phyloP scores from a whole-genome alignment of 2,888 invertebrate genomes.

The Unio pictorum region DNA sequence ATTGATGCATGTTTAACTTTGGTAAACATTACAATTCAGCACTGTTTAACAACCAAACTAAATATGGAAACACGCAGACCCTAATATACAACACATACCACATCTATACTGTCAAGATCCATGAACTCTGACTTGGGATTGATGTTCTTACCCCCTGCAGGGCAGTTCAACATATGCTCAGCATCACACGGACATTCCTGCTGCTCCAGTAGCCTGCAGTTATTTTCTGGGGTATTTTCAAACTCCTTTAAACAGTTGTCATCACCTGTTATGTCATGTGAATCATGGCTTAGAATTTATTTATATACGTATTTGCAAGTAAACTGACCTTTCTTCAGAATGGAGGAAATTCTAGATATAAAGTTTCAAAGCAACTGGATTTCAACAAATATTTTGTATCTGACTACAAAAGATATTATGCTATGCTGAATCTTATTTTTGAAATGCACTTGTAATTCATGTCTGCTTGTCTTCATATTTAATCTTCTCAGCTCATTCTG shows the following conservation, averaged over 20 bases:
- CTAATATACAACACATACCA: slow-evolving; percentile 14
- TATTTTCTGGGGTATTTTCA: slow-evolving; percentile 95
- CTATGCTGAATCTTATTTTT: no score
- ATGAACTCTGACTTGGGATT: slow-evolving; percentile 47
- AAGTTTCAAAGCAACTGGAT: no score
- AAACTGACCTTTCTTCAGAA: background rate
- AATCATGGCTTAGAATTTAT: background rate
- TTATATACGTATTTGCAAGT: background rate
- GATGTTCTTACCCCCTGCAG: slow-evolving; percentile 73
- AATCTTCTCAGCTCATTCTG: no score
- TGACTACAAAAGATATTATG: no score
- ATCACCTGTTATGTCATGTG: slow-evolving; percentile 75
- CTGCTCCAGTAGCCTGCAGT: slow-evolving; percentile 91
- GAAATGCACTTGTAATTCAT: no score
- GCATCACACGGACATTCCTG: slow-evolving; percentile 92
- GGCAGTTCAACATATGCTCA: slow-evolving; percentile 94
- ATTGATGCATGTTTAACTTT: no score
- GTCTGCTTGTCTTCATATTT: no score
- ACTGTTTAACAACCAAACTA: no score
- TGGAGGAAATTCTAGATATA: no score
- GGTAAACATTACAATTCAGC: no score
- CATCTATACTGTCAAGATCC: slow-evolving; percentile 26
- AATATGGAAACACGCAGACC: background rate
- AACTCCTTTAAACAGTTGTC: slow-evolving; percentile 93
- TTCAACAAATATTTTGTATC: no score